Evolutionary conservation across 1,140 invertebrate genomes (phyloP).

Genomic region (Lucilia cuprina): DNA sequence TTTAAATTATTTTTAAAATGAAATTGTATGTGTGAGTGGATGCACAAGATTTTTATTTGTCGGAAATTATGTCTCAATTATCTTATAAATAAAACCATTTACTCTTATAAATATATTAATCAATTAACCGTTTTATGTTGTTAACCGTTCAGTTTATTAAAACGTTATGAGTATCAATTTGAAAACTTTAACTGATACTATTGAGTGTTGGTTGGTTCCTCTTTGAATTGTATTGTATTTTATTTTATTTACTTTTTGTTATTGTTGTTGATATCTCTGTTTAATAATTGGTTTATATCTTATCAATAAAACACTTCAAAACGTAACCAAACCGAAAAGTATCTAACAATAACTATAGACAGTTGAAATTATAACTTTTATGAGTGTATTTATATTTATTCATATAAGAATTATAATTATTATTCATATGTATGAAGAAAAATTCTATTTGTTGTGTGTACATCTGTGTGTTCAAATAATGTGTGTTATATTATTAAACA

Average conservation of each 20-base stretch:
- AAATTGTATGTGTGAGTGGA: background rate
- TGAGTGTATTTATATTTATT: background rate
- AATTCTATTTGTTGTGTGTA: background rate
- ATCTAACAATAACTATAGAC: too few species aligned
- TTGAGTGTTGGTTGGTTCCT: background rate
- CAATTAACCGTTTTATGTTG: background rate
- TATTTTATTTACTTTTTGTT: background rate
- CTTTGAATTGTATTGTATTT: background rate
- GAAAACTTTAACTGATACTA: background rate
- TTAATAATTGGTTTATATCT: constrained; percentile 12
- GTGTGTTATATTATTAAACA: background rate
- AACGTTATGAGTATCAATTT: constrained; percentile 23
- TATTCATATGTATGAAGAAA: background rate
- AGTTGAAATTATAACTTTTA: background rate
- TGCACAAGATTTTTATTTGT: too few species aligned
- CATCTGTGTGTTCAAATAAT: background rate
- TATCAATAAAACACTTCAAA: constrained; percentile 12
- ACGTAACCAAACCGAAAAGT: too few species aligned
- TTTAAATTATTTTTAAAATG: background rate
- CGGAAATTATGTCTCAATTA: background rate
- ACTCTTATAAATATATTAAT: background rate
- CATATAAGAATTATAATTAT: background rate
- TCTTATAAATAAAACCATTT: background rate
- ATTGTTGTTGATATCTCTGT: constrained; percentile 1
- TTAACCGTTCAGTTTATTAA: background rate